Evolutionary conservation across 2,888 invertebrate genomes (phyloP).

Genomic region (Schizotus pectinicornis): DNA sequence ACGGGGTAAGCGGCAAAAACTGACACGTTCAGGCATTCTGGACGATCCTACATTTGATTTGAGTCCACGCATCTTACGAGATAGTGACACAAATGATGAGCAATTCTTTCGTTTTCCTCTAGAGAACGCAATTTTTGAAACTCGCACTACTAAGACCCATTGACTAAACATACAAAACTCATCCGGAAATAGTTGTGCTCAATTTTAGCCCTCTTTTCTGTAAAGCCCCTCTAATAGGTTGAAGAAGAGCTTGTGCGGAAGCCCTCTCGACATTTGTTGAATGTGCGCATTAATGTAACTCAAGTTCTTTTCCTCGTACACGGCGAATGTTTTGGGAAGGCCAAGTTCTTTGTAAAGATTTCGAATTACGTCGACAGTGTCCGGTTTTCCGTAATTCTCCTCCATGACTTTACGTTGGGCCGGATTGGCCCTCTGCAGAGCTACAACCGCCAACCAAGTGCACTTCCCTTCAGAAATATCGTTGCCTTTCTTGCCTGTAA

Average conservation of each 20-base stretch:
- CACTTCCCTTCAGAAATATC: constrained; percentile 97
- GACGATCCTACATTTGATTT: too few species aligned
- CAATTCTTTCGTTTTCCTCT: too few species aligned
- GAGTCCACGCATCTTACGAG: too few species aligned
- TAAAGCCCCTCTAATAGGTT: constrained; percentile 84
- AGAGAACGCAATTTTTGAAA: too few species aligned
- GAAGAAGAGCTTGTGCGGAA: constrained; percentile 82
- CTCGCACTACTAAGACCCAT: too few species aligned
- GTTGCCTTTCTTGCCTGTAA: constrained; percentile 88
- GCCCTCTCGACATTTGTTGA: constrained; percentile 80
- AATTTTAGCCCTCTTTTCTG: constrained; percentile 71
- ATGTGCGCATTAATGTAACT: constrained; percentile 83
- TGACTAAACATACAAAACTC: too few species aligned
- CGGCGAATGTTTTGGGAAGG: constrained; percentile 76
- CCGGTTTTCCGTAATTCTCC: constrained; percentile 76
- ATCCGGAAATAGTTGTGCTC: too few species aligned
- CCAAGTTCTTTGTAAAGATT: constrained; percentile 79
- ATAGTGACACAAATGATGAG: too few species aligned
- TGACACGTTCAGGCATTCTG: too few species aligned
- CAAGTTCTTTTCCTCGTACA: constrained; percentile 84
- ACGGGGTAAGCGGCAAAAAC: too few species aligned
- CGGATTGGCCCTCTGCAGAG: constrained; percentile 77
- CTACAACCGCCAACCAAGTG: constrained; percentile 91
- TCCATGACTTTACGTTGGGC: constrained; percentile 75
- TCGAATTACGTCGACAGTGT: constrained; percentile 72